A percentile compares a stretch with the other conserved stretches of the same genome.
These are phyloP conservation scores for Hermaeophaga mercurialis DNA, from an alignment of 2,888 invertebrate genomes.

Conservation along the genomic window DNA sequence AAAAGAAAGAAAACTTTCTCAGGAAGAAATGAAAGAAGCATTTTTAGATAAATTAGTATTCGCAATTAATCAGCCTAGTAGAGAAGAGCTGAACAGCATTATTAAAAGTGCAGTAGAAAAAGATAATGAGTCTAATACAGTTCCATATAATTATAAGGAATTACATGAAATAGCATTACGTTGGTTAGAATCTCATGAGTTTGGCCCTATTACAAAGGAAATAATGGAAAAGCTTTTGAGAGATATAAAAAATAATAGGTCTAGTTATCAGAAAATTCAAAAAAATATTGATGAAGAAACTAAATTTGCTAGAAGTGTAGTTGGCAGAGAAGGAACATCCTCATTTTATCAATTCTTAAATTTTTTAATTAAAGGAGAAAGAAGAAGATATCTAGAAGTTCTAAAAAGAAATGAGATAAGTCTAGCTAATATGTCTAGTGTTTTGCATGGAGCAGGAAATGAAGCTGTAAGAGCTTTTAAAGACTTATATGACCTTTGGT, in stretches of 20 bases:
- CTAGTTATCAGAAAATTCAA: neutral
- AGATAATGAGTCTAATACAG: neutral
- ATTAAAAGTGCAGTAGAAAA: neutral
- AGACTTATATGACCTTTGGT: conserved; percentile 16
- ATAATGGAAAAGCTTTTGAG: neutral
- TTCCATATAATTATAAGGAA: neutral
- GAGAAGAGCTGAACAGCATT: neutral
- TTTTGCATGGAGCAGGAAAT: conserved; percentile 20
- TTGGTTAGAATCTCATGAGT: neutral
- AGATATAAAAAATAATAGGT: neutral
- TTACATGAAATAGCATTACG: neutral
- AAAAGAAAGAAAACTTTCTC: neutral
- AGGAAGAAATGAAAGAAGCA: neutral
- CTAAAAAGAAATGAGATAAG: conserved; percentile 26
- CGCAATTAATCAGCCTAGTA: neutral
- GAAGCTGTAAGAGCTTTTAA: conserved; percentile 19
- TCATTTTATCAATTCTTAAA: conserved; percentile 48
- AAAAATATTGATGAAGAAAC: conserved; percentile 34
- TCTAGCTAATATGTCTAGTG: conserved; percentile 27
- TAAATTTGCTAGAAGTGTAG: conserved; percentile 49
- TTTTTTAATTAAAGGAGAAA: conserved; percentile 48
- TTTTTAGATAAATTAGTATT: neutral
- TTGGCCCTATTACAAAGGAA: neutral
- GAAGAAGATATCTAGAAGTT: conserved; percentile 40
- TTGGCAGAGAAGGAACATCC: conserved; percentile 48